Conservation (phyloP, 1,140 invertebrate species). For the Bombus affinis region DNA sequence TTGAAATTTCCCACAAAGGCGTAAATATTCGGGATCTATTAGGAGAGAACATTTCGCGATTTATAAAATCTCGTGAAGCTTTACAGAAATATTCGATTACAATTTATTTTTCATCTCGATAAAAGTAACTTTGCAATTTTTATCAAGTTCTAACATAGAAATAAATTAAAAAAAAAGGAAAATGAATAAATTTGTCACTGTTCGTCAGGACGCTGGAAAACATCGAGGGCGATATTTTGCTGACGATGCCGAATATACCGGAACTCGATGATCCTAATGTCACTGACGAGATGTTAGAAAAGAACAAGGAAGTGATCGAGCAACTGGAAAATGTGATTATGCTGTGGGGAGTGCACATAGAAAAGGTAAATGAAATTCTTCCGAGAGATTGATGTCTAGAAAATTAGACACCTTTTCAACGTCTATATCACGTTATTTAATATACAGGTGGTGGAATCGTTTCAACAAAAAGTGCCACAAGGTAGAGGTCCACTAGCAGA, state of each 20-base stretch:
- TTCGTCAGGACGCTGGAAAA: conserved; percentile 85
- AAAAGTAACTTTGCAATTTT: not conserved
- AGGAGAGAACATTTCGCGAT: not conserved
- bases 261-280: conserved; percentile 82
- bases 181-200: not conserved
- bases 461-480: conserved; percentile 79
- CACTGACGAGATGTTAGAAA: conserved; percentile 78
- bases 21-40: too few species aligned
- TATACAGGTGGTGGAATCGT: conserved; percentile 70
- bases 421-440: too few species aligned
- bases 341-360: conserved; percentile 86
- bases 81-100: not conserved
- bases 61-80: not conserved
- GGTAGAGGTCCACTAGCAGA: conserved; percentile 91
- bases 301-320: conserved; percentile 81
- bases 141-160: too few species aligned
- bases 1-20: not conserved
- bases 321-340: conserved; percentile 86
- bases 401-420: not conserved
- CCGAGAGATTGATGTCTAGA: not conserved
- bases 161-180: not conserved
- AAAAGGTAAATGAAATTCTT: conserved; percentile 82
- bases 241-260: conserved; percentile 85
- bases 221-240: conserved; percentile 85
- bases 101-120: not conserved